A percentile compares a stretch with the other conserved stretches of the same genome.
Conservation (phyloP, 2,888 invertebrate genomes). For the Hecatera dysodea region DNA sequence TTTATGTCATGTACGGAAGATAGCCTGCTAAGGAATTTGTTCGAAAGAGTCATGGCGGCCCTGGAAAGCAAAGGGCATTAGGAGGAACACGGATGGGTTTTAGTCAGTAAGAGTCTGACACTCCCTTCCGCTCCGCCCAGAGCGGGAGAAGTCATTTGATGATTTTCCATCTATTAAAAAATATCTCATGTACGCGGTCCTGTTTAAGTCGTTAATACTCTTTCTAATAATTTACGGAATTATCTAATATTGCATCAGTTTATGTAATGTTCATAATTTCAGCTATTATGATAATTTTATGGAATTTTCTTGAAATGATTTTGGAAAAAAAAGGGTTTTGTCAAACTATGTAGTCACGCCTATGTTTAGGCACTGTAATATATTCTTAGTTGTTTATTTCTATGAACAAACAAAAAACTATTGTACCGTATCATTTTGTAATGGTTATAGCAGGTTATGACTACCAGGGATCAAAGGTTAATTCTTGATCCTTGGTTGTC, state of each 20-base stretch:
- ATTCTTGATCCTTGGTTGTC: not conserved
- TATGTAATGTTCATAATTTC: not conserved
- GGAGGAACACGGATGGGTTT: too few relatives aligned
- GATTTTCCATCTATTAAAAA: too few relatives aligned
- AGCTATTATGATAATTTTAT: not conserved
- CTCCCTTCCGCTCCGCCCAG: too few relatives aligned
- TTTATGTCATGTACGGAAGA: constrained; percentile 1
- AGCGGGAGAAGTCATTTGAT: too few relatives aligned
- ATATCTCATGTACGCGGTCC: not conserved
- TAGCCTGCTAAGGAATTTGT: too few relatives aligned
- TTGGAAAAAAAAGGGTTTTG: not conserved
- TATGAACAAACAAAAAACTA: not conserved
- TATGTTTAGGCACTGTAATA: too few relatives aligned
- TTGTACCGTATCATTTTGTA: not conserved
- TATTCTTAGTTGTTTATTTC: not conserved
- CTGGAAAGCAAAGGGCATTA: too few relatives aligned
- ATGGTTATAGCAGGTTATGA: constrained; percentile 1
- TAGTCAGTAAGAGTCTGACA: too few relatives aligned
- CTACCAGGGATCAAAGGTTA: not conserved
- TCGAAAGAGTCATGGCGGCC: not conserved
- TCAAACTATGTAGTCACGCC: not conserved
- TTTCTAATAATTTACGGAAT: constrained; percentile 3
- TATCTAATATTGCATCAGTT: not conserved
- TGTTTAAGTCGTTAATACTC: not conserved
- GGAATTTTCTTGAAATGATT: too few relatives aligned